Percentiles rank a stretch among this genome's conserved stretches.
Conservation (phyloP, 2,113 vertebrate species). For the Pterocles gutturalis region DNA sequence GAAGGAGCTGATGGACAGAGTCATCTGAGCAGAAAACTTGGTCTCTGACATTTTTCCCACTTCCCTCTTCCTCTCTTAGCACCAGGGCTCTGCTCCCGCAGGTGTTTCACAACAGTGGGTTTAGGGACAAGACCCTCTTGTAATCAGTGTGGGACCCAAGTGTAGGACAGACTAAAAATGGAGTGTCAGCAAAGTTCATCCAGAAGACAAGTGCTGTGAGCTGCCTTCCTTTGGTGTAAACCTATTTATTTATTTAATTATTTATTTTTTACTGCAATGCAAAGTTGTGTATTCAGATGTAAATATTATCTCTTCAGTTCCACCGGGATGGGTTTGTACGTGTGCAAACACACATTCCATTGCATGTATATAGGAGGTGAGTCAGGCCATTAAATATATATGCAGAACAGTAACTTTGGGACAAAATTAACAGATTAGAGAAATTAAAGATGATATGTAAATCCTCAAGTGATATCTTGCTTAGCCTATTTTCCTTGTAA, state of each 20-base stretch:
- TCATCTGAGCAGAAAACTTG: neutral
- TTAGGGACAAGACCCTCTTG: neutral
- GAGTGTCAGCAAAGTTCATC: neutral
- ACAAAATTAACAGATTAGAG: neutral
- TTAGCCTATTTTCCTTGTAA: neutral
- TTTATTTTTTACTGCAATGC: neutral
- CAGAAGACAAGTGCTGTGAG: neutral
- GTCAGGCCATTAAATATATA: neutral
- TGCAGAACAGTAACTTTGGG: neutral
- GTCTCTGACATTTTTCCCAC: neutral
- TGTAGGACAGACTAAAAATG: neutral
- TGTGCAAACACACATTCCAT: neutral
- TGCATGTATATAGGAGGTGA: neutral
- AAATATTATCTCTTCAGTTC: neutral
- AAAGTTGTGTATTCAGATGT: neutral
- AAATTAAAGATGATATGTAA: neutral
- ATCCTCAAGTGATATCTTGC: neutral
- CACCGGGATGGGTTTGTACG: neutral
- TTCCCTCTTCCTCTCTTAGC: neutral
- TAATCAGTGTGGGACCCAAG: neutral
- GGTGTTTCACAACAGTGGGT: neutral
- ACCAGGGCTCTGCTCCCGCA: neutral
- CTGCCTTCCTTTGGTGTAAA: neutral
- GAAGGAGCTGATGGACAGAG: neutral
- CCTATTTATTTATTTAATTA: no score